A percentile compares a stretch with the other conserved stretches of the same genome.
phyloP scores from a whole-genome alignment of 2,797 vertebrate genomes.

The Urocyon cinereoargenteus region DNA sequence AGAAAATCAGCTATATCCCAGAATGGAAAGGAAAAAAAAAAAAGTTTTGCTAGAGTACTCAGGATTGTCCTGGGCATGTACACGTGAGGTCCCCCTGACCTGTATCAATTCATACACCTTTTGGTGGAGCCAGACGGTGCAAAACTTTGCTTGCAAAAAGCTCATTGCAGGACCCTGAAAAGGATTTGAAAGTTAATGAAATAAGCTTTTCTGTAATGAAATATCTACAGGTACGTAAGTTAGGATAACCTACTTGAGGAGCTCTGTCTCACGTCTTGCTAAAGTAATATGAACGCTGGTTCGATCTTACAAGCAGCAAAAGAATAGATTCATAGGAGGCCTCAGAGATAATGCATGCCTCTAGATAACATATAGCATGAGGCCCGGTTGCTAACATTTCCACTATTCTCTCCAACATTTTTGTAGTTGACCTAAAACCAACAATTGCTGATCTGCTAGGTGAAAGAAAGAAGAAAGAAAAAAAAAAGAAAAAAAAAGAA shows the following conservation, averaged over 20 bases:
- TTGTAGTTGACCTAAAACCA: background rate
- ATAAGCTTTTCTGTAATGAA: background rate
- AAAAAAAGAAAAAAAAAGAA: background rate
- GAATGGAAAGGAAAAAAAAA: background rate
- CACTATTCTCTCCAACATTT: background rate
- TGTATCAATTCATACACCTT: background rate
- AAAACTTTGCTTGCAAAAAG: background rate
- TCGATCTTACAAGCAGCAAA: slow-evolving; percentile 13
- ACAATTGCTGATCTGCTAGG: background rate
- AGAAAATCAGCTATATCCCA: no score
- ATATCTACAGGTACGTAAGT: background rate
- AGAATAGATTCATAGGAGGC: background rate
- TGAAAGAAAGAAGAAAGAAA: background rate
- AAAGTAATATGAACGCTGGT: background rate
- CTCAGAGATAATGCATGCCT: background rate
- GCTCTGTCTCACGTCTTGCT: background rate
- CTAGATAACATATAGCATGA: background rate
- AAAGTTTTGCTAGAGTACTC: background rate
- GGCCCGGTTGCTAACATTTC: background rate
- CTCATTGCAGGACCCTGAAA: background rate
- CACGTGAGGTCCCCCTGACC: background rate
- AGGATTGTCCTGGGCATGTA: background rate
- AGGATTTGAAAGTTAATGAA: background rate
- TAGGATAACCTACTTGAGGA: background rate
- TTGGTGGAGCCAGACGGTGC: background rate